Percentiles rank a stretch among this genome's conserved stretches.
These are phyloP conservation scores for Pelusios castaneus DNA, from an alignment of 2,113 vertebrate genomes.

Conservation along the genomic window DNA sequence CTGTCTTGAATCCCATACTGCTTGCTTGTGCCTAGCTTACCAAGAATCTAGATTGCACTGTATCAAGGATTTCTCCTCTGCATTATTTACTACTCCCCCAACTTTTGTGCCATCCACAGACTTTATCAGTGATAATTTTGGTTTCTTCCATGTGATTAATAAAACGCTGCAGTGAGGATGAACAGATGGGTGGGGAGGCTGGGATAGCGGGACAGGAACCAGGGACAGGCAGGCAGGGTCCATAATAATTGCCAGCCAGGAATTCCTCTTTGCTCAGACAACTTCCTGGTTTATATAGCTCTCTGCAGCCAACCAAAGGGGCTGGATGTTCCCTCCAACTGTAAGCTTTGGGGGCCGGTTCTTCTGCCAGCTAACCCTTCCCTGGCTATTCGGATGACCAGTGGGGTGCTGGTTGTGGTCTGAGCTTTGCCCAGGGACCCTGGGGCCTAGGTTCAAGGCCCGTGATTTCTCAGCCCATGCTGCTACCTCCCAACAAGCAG, in stretches of 20 bases:
- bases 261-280: not conserved
- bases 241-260: not conserved
- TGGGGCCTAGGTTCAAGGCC: not conserved
- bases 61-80: not conserved
- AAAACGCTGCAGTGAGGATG: not conserved
- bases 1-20: too few relatives aligned
- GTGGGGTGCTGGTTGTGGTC: too few relatives aligned
- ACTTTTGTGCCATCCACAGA: fast-evolving
- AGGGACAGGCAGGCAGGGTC: not conserved
- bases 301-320: not conserved
- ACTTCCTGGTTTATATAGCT: not conserved
- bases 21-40: not conserved
- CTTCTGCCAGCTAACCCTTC: not conserved
- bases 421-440: not conserved
- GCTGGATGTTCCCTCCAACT: not conserved
- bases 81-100: not conserved
- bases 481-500: too few relatives aligned
- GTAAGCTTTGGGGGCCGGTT: not conserved
- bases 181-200: too few relatives aligned
- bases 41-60: not conserved
- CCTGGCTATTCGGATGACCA: not conserved
- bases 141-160: not conserved
- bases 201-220: not conserved
- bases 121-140: not conserved
- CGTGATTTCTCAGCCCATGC: not conserved